phyloP scores from a whole-genome alignment of 2,888 invertebrate species.

The Halictus ligatus region DNA sequence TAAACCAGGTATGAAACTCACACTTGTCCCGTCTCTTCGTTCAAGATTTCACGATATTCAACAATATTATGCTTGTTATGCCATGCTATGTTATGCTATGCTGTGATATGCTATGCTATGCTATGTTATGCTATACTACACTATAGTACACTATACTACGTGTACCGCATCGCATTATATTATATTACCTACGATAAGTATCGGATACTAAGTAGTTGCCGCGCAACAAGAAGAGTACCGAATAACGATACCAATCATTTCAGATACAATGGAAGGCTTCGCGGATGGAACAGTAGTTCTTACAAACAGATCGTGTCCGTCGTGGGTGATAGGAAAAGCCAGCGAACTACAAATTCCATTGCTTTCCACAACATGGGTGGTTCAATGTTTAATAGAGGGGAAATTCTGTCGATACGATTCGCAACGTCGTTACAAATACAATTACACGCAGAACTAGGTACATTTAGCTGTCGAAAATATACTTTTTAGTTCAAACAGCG shows the following conservation, averaged over 20 bases:
- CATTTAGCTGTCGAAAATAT: slow-evolving; percentile 26
- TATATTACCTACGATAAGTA: not conserved
- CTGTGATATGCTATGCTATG: too few relatives aligned
- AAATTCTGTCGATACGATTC: slow-evolving; percentile 85
- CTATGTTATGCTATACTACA: too few relatives aligned
- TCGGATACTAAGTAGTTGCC: not conserved
- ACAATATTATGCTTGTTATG: not conserved
- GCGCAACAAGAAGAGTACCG: slow-evolving; percentile 69
- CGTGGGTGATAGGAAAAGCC: slow-evolving; percentile 85
- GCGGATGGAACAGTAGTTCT: slow-evolving; percentile 85
- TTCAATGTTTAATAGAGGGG: slow-evolving; percentile 89
- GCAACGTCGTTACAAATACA: slow-evolving; percentile 86
- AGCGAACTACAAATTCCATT: slow-evolving; percentile 87
- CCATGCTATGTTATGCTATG: not conserved
- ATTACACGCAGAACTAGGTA: slow-evolving; percentile 78
- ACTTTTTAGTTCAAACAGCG: slow-evolving; percentile 27
- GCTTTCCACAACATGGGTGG: slow-evolving; percentile 89
- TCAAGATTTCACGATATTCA: not conserved
- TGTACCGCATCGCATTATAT: not conserved
- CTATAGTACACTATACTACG: too few relatives aligned
- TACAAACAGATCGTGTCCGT: slow-evolving; percentile 88
- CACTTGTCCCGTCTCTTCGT: not conserved
- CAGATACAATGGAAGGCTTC: slow-evolving; percentile 74
- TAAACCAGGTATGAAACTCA: slow-evolving; percentile 68
- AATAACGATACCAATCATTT: slow-evolving; percentile 32